Base-by-base conservation (phyloP, 2,113 vertebrate genomes). In the Daubentonia madagascariensis region DNA sequence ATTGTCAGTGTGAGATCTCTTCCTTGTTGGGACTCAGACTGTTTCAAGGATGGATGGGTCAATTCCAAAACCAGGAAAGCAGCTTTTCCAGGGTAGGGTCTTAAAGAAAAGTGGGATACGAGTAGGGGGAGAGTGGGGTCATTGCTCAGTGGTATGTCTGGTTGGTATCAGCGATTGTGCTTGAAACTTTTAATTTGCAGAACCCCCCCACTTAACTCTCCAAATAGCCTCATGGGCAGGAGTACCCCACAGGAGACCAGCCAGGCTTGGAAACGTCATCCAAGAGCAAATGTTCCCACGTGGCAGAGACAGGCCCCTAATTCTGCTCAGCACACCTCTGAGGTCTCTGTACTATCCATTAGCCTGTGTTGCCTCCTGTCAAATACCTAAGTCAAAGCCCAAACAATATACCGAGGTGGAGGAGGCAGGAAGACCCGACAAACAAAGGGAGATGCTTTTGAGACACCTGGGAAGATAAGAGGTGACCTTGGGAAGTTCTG, bases 241-340 rank as follows among this genome's bases (percentile, higher is more conserved):
- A 32, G 16, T 28, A n/a, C 22, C 32, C 61, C 35, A 16, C 22
- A 7, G 2, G 43, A 65, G 28, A 80, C 17, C 2, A 22, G 13
- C 12, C n/a, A 25, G 68, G 17, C 37, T 18, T 28, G 8, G 5
- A 32, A 32, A 70, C 17, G 7, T 65, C 7, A 35, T 30, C 54
- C 0, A 4, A 45, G 37, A 85, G 45, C 14, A 37, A 0, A 0
- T 7, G 4, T 30, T 92, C 30, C 22, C 78, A 7, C 18, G 0
- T 23, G 67, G 57, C 12, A 68, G 61, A 63, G 61, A 85, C 9
- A 9, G 52, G n/a, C n/a, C 5, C 32, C 32, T 45, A 4, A 45
- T 67, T 67, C 23, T 0, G 0, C 32, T 95, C n/a, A 28, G 70
- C 32, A 17, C 43, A 87, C 48, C 35, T 86, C 17, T 35, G 50